Evolutionary conservation across 2,797 vertebrate species (phyloP).

Genomic region (Acestrorhynchus altus): DNA sequence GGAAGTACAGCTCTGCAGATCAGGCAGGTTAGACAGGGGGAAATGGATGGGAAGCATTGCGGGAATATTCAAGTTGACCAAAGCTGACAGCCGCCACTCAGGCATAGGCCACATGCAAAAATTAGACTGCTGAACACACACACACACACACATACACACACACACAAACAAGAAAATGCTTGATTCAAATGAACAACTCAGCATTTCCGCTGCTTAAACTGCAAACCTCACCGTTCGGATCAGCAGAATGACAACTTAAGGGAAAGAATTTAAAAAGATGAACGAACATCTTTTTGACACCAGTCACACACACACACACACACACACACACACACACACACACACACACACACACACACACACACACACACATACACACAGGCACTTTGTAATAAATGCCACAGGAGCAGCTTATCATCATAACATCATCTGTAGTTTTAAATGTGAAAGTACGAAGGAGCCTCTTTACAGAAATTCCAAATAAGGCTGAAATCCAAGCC

Average conservation of each 20-base stretch:
- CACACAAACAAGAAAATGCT: background rate
- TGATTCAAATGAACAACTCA: background rate
- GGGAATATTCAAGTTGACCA: background rate
- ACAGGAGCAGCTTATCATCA: constrained; percentile 14
- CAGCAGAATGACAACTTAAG: constrained; percentile 20
- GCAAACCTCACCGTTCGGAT: background rate
- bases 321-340: constrained; percentile 15
- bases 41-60: background rate
- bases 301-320: no score
- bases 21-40: constrained; percentile 9
- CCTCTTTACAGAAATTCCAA: constrained; percentile 47
- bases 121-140: background rate
- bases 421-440: constrained; percentile 5
- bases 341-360: constrained; percentile 7
- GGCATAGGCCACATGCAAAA: background rate
- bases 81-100: background rate
- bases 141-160: background rate
- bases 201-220: background rate
- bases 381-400: background rate
- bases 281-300: constrained; percentile 1
- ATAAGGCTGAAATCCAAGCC: constrained; percentile 43
- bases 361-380: background rate
- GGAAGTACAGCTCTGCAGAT: constrained; percentile 25
- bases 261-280: background rate
- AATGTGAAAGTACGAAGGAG: constrained; percentile 32